Percentiles rank a stretch among this genome's conserved stretches.
Conservation (phyloP, 2,797 vertebrate genomes). For the Pangasius sanitwongsei region DNA sequence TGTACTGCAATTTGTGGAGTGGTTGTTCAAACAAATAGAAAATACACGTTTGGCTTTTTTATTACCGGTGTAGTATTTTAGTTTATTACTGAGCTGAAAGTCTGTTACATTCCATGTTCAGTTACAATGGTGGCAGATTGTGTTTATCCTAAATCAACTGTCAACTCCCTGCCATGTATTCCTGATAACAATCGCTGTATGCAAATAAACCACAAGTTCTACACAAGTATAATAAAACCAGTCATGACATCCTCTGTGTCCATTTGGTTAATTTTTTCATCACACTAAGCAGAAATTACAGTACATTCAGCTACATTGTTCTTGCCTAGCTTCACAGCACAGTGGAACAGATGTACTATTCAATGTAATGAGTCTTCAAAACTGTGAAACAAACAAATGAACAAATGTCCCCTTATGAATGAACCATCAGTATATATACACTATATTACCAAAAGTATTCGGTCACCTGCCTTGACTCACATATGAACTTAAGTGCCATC, state of each 20-base stretch:
- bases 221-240: background rate
- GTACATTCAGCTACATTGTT: background rate
- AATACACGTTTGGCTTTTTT: background rate
- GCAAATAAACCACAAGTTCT: constrained; percentile 1
- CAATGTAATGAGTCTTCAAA: background rate
- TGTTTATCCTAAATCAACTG: background rate
- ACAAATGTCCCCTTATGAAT: background rate
- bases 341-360: background rate
- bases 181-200: background rate
- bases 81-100: background rate
- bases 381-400: background rate
- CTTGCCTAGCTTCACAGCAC: background rate
- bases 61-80: background rate
- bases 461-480: too few species aligned
- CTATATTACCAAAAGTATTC: too few species aligned
- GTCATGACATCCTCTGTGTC: background rate
- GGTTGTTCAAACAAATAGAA: background rate
- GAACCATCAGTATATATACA: background rate
- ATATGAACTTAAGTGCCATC: too few species aligned
- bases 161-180: background rate
- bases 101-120: background rate
- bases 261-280: background rate
- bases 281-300: background rate
- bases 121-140: background rate
- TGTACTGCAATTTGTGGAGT: background rate